Base-by-base conservation (phyloP, 2,797 vertebrate genomes). In the Sebastes alutus region DNA sequence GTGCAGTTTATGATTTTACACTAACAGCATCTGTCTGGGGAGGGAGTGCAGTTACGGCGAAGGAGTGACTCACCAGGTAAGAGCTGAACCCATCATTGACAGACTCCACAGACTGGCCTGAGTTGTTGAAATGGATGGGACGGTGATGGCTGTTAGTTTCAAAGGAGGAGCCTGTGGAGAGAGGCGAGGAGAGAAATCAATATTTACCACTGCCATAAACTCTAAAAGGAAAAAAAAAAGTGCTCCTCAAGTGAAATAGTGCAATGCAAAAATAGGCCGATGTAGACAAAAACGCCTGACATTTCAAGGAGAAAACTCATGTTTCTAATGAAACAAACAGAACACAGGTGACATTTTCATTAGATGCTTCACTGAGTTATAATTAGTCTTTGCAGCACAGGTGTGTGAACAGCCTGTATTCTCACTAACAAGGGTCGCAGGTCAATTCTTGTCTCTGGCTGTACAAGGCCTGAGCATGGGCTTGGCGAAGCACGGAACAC, bases 101-200 rank as follows among this genome's bases (percentile, higher is more conserved):
- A 5, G 97, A 98, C 87, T 99, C 98, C 0, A 97, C 92, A 0
- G 97, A 97, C 75, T 96, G 97, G 85, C 97, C 96, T 0, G 96
- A 56, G 22, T 93, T 95, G 88, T 96, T 84, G 87, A 96, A 96
- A 54, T 96, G 94, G 27, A 96, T 89, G 0, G 96, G 97, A 68
- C 96, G 96, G 4, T 98, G 97, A 85, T 97, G 97, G 85, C 95
- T 97, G 16, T 96, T 98, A 0, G 96, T 98, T 95, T 99, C 98
- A 35, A 98, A 99, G 49, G 99, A 99, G 62, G 98, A 98, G 82
- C 98, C 98, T 99, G 92, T 54, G 62, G 85, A 33, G 86, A 85
- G 30, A 83, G 6, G 29, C 1, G 1, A 79, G 32, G 38, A 58
- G n/a, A 71, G n/a, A 67, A 62, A 86, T 88, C 81, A 79, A 87